A percentile compares a stretch with the other conserved stretches of the same genome.
These are phyloP conservation scores for Albula glossodonta DNA, from an alignment of 2,113 vertebrate species.

Conservation along the genomic window DNA sequence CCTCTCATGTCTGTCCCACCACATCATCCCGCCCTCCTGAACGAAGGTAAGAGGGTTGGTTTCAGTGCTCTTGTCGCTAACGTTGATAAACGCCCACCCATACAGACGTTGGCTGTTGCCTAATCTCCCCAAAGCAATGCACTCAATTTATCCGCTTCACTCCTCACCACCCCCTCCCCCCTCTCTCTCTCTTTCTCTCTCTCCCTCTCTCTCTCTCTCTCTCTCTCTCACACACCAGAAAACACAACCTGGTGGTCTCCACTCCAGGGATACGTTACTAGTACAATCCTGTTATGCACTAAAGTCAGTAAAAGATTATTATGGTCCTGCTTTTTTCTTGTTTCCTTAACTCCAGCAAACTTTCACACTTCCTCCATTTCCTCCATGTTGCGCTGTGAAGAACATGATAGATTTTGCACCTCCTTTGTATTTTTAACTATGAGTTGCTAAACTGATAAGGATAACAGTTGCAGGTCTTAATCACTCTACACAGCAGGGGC, in stretches of 20 bases:
- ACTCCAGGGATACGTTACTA: background rate
- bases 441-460: background rate
- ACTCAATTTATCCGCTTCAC: slow-evolving; percentile 1
- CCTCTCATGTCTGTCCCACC: background rate
- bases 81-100: background rate
- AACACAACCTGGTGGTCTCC: background rate
- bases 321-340: slow-evolving; percentile 14
- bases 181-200: no score
- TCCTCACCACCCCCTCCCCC: background rate
- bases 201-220: no score
- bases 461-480: background rate
- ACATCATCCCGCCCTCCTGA: background rate
- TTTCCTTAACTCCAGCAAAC: background rate
- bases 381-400: background rate
- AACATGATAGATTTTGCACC: background rate
- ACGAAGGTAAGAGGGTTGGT: background rate
- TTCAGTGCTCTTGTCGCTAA: background rate
- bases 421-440: slow-evolving; percentile 11
- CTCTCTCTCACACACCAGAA: background rate
- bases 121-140: slow-evolving; percentile 5
- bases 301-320: slow-evolving; percentile 10
- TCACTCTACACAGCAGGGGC: background rate
- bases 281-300: slow-evolving; percentile 32
- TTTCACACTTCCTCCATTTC: background rate
- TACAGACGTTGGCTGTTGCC: background rate